Base-by-base conservation (phyloP, 2,113 vertebrate genomes). In the Centrocercus urophasianus region DNA sequence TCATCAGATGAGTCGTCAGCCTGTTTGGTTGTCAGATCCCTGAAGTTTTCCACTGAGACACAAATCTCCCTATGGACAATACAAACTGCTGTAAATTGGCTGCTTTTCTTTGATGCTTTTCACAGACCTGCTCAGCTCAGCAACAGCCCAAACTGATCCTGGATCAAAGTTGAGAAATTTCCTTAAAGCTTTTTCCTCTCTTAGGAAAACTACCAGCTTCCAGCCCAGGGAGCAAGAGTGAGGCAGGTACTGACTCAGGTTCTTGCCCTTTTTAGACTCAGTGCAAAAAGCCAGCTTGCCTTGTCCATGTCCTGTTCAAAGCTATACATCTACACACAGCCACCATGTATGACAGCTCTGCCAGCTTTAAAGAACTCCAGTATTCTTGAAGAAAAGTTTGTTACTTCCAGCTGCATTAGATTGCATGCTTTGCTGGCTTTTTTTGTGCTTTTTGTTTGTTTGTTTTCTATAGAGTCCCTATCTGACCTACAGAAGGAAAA, bases 101-200 rank as follows among this genome's bases (percentile, higher is more conserved):
- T 80, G 54, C 42, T 66, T 79, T 88, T 38, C 63, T 79, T 11
- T 66, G 45, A 36, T 78, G n/a, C 24, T 84, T 78, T 70, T 71
- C 57, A 86, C 12, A 90, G 56, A 57, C 52, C 25, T 43, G 61
- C 25, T 73, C 43, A 92, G 71, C 89, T 70, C 40, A 92, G 71
- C 89, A 85, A 74, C 12, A 78, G 66, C 20, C 9, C 61, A 59
- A 48, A 21, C 27, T 22, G 42, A 59, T 92, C 52, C 50, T 74
- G 38, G 22, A 34, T 57, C 45, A 74, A 42, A 43, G 63, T 36
- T 17, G 64, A 40, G 21, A 42, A 92, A 61, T 17, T 32, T 61
- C 69, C 73, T 71, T 6, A 36, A 48, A 78, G 52, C 6, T 77
- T 54, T 89, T 79, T 13, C 27, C 82, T 11, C 59, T 40, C 66